Base-by-base conservation (phyloP, 2,113 vertebrate species). In the Fulica atra region DNA sequence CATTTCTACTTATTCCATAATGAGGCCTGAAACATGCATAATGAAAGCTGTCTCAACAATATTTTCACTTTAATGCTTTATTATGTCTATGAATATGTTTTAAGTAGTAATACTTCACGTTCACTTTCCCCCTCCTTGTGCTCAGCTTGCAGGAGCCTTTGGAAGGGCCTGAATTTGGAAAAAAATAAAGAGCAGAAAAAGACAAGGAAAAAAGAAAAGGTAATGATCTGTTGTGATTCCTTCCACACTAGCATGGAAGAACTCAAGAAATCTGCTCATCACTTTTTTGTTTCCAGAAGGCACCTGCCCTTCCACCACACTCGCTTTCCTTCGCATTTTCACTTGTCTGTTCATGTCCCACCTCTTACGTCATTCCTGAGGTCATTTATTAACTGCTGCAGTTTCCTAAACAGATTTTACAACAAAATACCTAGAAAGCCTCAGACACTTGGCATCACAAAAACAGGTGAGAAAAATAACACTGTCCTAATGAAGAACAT, bases 1-100 rank as follows among this genome's bases (percentile, higher is more conserved):
- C 98, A 98, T 98, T 99, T 98, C 98, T 98, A 98, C 98, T 99
- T 99, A 99, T 97, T 97, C 98, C 96, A 97, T 99, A 99, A 99
- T 98, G 98, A 97, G 97, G 98, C 98, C 98, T 92, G 98, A 98
- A 98, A 99, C 98, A 98, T 98, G 98, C 98, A 98, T 99, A 99
- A 99, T 99, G 99, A 99, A 98, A 99, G 98, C 99, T 99, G 99
- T 99, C 99, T 98, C 98, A 98, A 98, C 98, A 98, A 98, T 99
- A 99, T 99, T 99, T 99, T 98, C 98, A 98, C 98, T 98, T 98
- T 99, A 99, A 99, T 98, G 98, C 98, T 98, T 98, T 97, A 98
- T 99, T 99, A 99, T 99, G 98, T 98, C 98, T 98, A 95, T 97
- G 98, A 98, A 98, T 98, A 98, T 96, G 97, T 95, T 97, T 94